Base-by-base conservation (phyloP, 1,140 invertebrate species). In the Euschistus heros region DNA sequence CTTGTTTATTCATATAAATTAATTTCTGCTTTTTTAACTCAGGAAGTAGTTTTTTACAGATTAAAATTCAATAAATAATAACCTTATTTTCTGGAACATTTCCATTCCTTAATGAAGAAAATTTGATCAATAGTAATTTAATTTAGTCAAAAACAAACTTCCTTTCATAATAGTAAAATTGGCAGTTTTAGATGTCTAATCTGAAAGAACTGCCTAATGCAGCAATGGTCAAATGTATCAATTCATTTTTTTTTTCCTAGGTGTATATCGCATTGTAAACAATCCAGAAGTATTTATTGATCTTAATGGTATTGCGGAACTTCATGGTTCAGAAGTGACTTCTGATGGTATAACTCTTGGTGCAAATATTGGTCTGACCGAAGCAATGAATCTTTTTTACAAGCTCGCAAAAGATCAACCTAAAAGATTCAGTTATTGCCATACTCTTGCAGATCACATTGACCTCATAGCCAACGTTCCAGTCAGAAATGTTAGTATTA, bases 401-500 rank as follows among this genome's bases (percentile, higher is more conserved):
- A 76, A 79, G 55, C 76, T 81, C 17, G 75, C 80, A 0, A 76
- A 74, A 44, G 74, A 74, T 26, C 73, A 79, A 47, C 68, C 70
- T 18, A 27, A 20, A 47, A 75, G 76, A 70, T 83, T 77, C 71
- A 70, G 67, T 37, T 71, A 71, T 61, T 68, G 68, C 26, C 68
- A 68, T 59, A 75, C 78, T 37, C 71, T 86, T 17, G 81, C 79
- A 22, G 75, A 82, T 65, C 86, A 88, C 70, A 77, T 89, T 62
- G 84, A 87, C 71, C 73, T 87, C 61, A 81, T 89, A 60, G 87
- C 86, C 1, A 85, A 84, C 75, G 78, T 86, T 6, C 81, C 86
- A 18, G 82, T 89, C 3, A 77, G 86, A 74, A 89, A 89, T 79
- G 85, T 87, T 72, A 80, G 82, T 81, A 72, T 62, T 50, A 50